Evolutionary conservation across 2,113 vertebrate species (phyloP), one percentile per base, ranked within the genome.

Genomic region (Leptobrachium ailaonicum): DNA sequence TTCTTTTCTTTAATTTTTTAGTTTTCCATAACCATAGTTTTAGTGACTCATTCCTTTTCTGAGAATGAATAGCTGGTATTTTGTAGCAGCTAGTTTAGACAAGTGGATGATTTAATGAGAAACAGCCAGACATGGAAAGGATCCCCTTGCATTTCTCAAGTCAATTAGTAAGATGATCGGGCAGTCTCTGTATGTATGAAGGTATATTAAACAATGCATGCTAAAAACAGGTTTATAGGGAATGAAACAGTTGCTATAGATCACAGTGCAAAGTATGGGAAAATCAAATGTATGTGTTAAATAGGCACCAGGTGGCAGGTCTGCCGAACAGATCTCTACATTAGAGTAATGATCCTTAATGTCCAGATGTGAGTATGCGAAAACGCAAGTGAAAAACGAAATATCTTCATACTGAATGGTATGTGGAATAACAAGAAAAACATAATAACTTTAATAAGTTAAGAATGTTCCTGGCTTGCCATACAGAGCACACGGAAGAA

Each of bases 1-100:
- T 50, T 50, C 4, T 50, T 80, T 47, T 58, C 20, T 32, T 32
- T 32, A 0, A 32, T 32, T 32, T 32, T 32, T 32, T 32, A 32
- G 42, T 41, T 79, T 72, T 80, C 64, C 71, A 80, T 73, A 73
- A 11, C 50, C 42, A 40, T 54, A 73, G 66, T 60, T 41, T 14
- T 68, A 79, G 66, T 80, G 78, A 74, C 78, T 74, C 71, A 74
- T 68, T 68, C 41, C 63, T 73, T 41, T 68, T 50, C 60, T 74
- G 71, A 45, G 50, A 80, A 73, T 73, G 41, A 56, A 73, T 56
- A 67, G 40, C 53, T 67, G 41, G 45, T 72, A 41, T 72, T 73
- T 80, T 54, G 3, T 1, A 56, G 20, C 14, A 40, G 69, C 20
- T 44, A 41, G 60, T 47, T 42, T n/a, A 78, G 67, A 60, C 32